phyloP scores from a whole-genome alignment of 2,113 vertebrate species.

The Clarias magur region DNA sequence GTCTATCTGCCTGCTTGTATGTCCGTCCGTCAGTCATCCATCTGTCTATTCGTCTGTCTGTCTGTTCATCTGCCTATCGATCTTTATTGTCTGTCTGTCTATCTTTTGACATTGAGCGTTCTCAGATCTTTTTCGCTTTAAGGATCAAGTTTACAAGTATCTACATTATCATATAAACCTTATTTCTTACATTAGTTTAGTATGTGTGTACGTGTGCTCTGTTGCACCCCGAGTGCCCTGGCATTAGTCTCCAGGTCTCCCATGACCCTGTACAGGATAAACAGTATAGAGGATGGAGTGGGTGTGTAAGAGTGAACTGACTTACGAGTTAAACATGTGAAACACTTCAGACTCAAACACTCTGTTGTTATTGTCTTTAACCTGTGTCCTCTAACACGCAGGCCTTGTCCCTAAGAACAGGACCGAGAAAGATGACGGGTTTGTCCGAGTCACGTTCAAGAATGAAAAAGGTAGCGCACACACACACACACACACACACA shows the following conservation, averaged over 20 bases:
- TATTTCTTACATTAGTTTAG: not conserved
- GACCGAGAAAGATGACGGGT: conserved; percentile 85
- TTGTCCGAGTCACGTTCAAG: conserved; percentile 91
- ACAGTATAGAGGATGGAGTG: no score
- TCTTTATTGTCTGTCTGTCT: not conserved
- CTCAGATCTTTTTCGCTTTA: not conserved
- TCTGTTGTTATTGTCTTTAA: not conserved
- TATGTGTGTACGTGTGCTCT: no score
- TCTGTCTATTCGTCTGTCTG: not conserved
- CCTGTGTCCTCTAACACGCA: conserved; percentile 51
- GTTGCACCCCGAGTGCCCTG: no score
- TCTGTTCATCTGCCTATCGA: not conserved
- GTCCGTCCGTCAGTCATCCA: no score
- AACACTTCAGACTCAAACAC: not conserved
- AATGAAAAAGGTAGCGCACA: conserved; percentile 82
- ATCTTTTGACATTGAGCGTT: not conserved
- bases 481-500: not conserved
- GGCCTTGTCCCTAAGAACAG: conserved; percentile 82
- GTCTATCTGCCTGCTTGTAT: no score
- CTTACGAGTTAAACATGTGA: not conserved
- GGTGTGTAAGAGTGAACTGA: not conserved
- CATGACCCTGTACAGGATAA: no score
- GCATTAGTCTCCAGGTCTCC: no score
- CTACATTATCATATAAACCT: not conserved
- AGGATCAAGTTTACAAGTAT: not conserved